Base-by-base conservation (phyloP, 2,113 vertebrate genomes). In the Merops nubicus region DNA sequence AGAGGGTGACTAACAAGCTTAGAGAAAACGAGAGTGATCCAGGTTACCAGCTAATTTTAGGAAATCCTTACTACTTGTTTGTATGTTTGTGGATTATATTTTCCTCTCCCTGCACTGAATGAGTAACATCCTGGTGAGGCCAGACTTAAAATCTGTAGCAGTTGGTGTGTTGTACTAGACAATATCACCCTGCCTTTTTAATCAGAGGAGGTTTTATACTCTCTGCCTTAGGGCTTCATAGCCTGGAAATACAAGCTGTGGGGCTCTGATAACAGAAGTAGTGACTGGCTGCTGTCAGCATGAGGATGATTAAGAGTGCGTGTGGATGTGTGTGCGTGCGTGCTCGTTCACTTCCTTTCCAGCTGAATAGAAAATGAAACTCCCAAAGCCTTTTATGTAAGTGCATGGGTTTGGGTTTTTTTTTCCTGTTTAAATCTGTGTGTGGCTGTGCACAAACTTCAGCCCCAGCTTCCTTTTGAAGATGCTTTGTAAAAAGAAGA, bases 361-460 rank as follows among this genome's bases (percentile, higher is more conserved):
- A 50, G 54, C 29, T 90, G 80, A 94, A 74, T 15, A 70, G 86
- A 96, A 93, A 93, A 95, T 75, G 85, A 94, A 95, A 93, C 78
- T 91, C 36, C 57, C 57, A 95, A 96, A 96, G 85, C 51, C 54
- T 90, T 93, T 96, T 92, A 85, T 89, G 38, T 59, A 92, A 90
- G 77, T 88, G 70, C 38, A 43, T 70, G 88, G 36, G 42, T 45
- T 84, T 68, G 12, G 42, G 20, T 31, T 60, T 38, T 8, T 36
- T 12, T 26, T 57, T 23, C 12, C 26, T 17, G 5, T 67, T 63
- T 59, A 51, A 88, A 78, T 50, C 74, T 81, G 19, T 78, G 5
- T 33, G 33, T 89, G 64, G 8, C 42, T 56, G 34, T 75, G 64
- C 6, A 9, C 34, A 59, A 78, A 84, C 47, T 91, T 70, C 31